Base-by-base conservation (phyloP, 2,888 invertebrate species). In the Neoaliturus tenellus region DNA sequence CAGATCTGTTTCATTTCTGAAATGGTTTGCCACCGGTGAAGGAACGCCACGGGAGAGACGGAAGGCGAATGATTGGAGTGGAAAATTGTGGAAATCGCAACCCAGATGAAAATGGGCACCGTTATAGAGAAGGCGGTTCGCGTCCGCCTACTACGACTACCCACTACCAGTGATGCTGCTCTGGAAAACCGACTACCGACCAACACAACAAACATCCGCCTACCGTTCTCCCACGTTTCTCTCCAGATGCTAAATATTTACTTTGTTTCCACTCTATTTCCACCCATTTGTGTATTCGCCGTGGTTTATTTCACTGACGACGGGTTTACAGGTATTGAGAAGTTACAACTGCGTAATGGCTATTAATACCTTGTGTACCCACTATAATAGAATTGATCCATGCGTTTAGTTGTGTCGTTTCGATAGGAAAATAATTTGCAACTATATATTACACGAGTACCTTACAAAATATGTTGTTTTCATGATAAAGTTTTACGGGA, bases 231-330 rank as follows among this genome's bases (percentile, higher is more conserved):
- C 17, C 44, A 8, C 44, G 44, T 12, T 12, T 44, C 20, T 55
- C 55, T n/a, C n/a, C 17, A 17, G 55, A 17, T 4, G 62, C 51
- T 62, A 62, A 62, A 62, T 62, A 62, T 62, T 62, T 62, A 62
- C 17, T 5, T 28, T 2, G 28, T 62, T 62, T 20, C 6, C 14
- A 17, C 28, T 28, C 62, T 62, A 28, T 62, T 62, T 62, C 62
- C 31, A 28, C 31, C 12, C 62, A 31, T 62, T 62, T 62, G 62
- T 62, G 10, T 62, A 31, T 51, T 5, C 4, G 31, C 1, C 28
- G 55, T 8, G 4, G 55, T 23, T n/a, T n/a, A n/a, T n/a, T n/a
- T n/a, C n/a, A n/a, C n/a, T n/a, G n/a, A n/a, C n/a, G n/a, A n/a
- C n/a, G n/a, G n/a, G n/a, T n/a, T n/a, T n/a, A n/a, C n/a, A n/a